Base-by-base conservation (phyloP, 2,888 invertebrate genomes). In the Parnassius apollo region DNA sequence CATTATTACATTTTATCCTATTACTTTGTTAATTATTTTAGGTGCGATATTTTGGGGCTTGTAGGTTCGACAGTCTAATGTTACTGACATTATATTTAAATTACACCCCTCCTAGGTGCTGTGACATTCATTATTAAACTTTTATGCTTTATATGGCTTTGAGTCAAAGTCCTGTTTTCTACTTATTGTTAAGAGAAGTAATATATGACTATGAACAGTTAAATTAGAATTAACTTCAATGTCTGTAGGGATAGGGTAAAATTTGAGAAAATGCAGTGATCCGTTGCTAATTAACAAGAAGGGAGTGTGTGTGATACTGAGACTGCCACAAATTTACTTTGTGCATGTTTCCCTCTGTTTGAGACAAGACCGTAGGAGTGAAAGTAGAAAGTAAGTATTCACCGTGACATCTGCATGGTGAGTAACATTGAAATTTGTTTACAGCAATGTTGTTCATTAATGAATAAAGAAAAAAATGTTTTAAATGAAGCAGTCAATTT, bases 301-400 rank as follows among this genome's bases (percentile, higher is more conserved):
- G 45, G 25, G 18, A 18, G 12, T 54, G 4, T 52, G 18, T 12
- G 51, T 45, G 42, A 25, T 48, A 52, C 7, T 11, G n/a, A 49
- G 49, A 49, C 49, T 49, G 49, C 49, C 18, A 54, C 10, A 49
- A 58, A 58, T 45, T 2, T 2, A n/a, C 18, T 44, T 18, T 51
- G 12, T 46, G 12, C 51, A 22, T 42, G 13, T 46, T 49, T 51
- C 46, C 55, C 42, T 35, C 55, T 57, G 62, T 35, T 48, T 71
- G 70, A 76, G 74, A 72, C 67, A 71, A 75, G 69, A 70, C 74
- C 75, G 74, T 80, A 79, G 71, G 75, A 80, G 81, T 78, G 82
- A 83, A 82, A 80, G 78, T 83, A 83, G 80, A 81, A 78, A 83
- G 84, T 83, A 81, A 78, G 79, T 80, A 71, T 70, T 71, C 72